Evolutionary conservation across 2,888 invertebrate genomes (phyloP).

Genomic region (Protophormia terraenovae): DNA sequence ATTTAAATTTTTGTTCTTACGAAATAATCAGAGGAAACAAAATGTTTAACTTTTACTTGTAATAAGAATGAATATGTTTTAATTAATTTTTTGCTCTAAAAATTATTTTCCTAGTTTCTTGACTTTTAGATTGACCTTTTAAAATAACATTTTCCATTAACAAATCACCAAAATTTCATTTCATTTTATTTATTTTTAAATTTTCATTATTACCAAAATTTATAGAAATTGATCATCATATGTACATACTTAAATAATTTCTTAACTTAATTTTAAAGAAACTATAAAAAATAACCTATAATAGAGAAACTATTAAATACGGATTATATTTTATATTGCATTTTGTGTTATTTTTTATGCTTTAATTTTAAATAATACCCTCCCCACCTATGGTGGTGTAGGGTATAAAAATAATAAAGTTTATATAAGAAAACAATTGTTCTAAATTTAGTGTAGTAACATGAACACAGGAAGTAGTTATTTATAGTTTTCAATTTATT

Average conservation of each 20-base stretch:
- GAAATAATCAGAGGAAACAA: too few relatives aligned
- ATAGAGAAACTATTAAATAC: neutral
- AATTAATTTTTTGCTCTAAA: too few relatives aligned
- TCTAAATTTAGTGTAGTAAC: slow-evolving; percentile 3
- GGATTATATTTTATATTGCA: slow-evolving; percentile 10
- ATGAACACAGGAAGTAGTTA: slow-evolving; percentile 16
- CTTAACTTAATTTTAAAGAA: neutral
- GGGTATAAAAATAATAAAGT: neutral
- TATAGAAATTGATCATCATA: slow-evolving; percentile 13
- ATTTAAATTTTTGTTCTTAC: too few relatives aligned
- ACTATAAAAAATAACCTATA: neutral
- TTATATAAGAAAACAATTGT: neutral
- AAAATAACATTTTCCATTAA: too few relatives aligned
- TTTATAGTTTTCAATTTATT: neutral
- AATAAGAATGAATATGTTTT: too few relatives aligned
- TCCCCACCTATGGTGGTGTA: too few relatives aligned
- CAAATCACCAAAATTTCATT: too few relatives aligned
- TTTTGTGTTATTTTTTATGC: neutral
- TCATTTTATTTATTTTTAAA: slow-evolving; percentile 24
- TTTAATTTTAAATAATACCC: neutral
- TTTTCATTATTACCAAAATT: slow-evolving; percentile 12
- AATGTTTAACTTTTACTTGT: too few relatives aligned
- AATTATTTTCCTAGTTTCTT: too few relatives aligned
- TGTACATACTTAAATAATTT: neutral
- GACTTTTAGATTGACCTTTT: too few relatives aligned